Evolutionary conservation across 2,888 invertebrate species (phyloP).

Genomic region (Blomia tropicalis): DNA sequence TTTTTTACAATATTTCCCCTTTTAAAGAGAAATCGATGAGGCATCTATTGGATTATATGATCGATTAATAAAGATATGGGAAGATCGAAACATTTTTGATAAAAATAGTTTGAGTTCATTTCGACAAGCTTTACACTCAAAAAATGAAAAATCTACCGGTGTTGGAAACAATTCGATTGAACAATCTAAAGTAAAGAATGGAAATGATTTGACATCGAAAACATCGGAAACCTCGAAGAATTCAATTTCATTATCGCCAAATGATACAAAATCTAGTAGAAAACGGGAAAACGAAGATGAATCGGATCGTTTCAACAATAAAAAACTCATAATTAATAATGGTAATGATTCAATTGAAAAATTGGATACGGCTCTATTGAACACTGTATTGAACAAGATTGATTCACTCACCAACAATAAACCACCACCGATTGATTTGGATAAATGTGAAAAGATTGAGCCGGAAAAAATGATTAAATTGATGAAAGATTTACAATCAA

Average conservation of each 20-base stretch:
- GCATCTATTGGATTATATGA: slow-evolving; percentile 35
- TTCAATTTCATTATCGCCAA: not conserved
- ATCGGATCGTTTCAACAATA: not conserved
- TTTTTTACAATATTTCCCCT: slow-evolving; percentile 5
- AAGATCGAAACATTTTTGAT: slow-evolving; percentile 45
- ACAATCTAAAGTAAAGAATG: no score
- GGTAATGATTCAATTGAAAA: no score
- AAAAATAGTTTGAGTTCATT: slow-evolving; percentile 47
- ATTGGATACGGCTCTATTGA: not conserved
- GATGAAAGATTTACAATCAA: slow-evolving; percentile 67
- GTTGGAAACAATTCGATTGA: not conserved
- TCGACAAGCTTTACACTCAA: not conserved
- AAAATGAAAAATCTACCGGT: not conserved
- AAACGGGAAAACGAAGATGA: not conserved
- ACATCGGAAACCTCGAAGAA: not conserved
- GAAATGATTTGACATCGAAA: no score
- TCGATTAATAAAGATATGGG: slow-evolving; percentile 40
- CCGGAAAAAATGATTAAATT: slow-evolving; percentile 78
- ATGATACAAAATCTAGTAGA: not conserved
- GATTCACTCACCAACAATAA: no score
- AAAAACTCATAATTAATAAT: not conserved
- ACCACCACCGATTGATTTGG: slow-evolving; percentile 1
- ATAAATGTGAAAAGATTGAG: slow-evolving; percentile 36
- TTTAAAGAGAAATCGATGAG: slow-evolving; percentile 35
- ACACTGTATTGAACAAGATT: not conserved